phyloP scores from a whole-genome alignment of 2,113 vertebrate species.

The Spermophilus dauricus region DNA sequence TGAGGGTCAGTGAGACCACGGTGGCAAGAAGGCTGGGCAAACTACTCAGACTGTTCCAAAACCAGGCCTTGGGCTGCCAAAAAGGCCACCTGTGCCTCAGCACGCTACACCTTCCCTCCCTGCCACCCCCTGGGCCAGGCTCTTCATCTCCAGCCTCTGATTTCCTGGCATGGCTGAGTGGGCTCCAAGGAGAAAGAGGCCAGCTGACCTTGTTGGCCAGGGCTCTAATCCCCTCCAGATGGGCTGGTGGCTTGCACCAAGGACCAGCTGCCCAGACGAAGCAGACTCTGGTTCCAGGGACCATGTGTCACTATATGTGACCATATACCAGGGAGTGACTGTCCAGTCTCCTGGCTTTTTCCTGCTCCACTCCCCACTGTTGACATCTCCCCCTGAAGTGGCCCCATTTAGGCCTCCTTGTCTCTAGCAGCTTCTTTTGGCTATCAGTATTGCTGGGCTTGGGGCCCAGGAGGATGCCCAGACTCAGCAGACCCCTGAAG shows the following conservation, averaged over 20 bases:
- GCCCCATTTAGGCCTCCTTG: not conserved
- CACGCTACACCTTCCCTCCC: not conserved
- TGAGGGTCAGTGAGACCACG: not conserved
- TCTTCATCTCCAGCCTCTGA: conserved; percentile 35
- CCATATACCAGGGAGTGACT: not conserved
- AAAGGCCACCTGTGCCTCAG: conserved; percentile 74
- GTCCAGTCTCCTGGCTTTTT: not conserved
- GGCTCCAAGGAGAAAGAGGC: conserved; percentile 63
- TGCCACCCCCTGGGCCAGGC: not conserved
- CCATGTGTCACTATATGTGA: conserved; percentile 36
- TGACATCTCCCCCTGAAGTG: not conserved
- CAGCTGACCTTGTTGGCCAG: conserved; percentile 73
- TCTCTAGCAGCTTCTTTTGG: not conserved
- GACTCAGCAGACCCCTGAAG: not conserved
- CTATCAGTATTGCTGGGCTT: not conserved
- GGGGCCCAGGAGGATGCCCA: not conserved
- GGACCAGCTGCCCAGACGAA: conserved; percentile 55
- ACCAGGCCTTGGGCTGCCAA: conserved; percentile 55
- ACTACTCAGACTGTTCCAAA: conserved; percentile 42
- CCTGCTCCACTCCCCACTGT: not conserved
- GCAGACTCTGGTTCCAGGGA: conserved; percentile 39
- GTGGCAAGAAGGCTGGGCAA: conserved; percentile 4
- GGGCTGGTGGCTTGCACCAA: conserved; percentile 60
- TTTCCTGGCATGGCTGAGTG: conserved; percentile 65
- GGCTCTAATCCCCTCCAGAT: conserved; percentile 80